A percentile compares a stretch with the other conserved stretches of the same genome.
Evolutionary conservation across 2,888 invertebrate species (phyloP).

Genomic region (Poecilus cupreus): DNA sequence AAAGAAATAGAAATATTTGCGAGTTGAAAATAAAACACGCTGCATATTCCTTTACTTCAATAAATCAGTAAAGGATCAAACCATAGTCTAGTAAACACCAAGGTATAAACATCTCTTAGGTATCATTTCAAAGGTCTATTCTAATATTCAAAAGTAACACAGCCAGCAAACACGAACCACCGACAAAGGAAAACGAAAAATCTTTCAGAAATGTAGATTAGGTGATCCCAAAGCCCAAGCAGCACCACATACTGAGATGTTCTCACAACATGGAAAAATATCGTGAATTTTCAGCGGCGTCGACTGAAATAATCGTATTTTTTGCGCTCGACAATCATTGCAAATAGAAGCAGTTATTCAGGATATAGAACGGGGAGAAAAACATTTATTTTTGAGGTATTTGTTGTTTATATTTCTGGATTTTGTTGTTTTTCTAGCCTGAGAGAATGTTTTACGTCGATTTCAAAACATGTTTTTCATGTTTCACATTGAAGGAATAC

Average conservation of each 20-base stretch:
- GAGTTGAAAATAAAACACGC: no score
- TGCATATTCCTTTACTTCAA: not conserved
- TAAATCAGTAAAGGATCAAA: constrained; percentile 21
- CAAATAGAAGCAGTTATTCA: constrained; percentile 34
- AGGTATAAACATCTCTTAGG: not conserved
- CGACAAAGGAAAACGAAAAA: constrained; percentile 27
- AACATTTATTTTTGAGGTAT: constrained; percentile 1
- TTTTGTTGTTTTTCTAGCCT: not conserved
- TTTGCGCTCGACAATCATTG: constrained; percentile 14
- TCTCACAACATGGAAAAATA: constrained; percentile 15
- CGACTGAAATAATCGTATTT: constrained; percentile 9
- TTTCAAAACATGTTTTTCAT: no score
- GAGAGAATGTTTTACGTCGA: no score
- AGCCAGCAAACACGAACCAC: not conserved
- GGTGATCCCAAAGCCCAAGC: constrained; percentile 9
- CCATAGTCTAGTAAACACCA: not conserved
- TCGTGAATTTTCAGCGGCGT: not conserved
- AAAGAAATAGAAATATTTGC: not conserved
- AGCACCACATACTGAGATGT: constrained; percentile 16
- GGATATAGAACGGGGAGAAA: not conserved
- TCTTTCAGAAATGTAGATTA: constrained; percentile 39
- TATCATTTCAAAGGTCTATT: constrained; percentile 12
- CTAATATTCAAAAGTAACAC: constrained; percentile 28
- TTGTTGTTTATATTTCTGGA: not conserved
- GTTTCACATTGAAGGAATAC: no score